These are phyloP conservation scores for Microcebus murinus DNA, from an alignment of 2,113 vertebrate species.

Conservation along the genomic window DNA sequence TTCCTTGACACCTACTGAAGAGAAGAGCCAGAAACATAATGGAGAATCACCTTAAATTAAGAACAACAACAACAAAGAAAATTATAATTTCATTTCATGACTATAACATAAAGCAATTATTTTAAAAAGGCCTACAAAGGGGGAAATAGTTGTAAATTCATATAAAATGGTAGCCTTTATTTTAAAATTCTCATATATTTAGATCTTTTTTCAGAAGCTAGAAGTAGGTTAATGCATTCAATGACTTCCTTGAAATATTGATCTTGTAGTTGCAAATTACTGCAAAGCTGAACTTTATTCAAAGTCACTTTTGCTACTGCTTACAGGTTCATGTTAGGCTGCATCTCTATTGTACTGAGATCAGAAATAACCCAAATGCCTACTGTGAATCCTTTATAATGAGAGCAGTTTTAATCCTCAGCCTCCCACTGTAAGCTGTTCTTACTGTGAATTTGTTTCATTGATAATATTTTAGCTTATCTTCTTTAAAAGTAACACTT, in stretches of 20 bases:
- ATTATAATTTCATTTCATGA: neutral
- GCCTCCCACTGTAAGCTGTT: slow-evolving; percentile 70
- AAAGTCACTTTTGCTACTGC: slow-evolving; percentile 47
- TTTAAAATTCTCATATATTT: neutral
- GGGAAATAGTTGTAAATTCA: neutral
- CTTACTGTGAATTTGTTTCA: slow-evolving; percentile 71
- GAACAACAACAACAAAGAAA: neutral
- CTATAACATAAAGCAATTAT: neutral
- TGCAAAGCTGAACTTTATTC: slow-evolving; percentile 63
- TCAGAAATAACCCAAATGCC: slow-evolving; percentile 73
- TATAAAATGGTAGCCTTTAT: neutral
- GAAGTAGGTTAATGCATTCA: neutral
- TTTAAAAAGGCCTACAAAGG: neutral
- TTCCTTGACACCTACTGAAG: neutral
- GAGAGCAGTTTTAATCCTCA: slow-evolving; percentile 79
- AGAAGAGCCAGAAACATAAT: neutral
- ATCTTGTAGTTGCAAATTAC: slow-evolving; percentile 59
- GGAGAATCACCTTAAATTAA: neutral
- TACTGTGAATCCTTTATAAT: slow-evolving; percentile 79
- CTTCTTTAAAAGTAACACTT: slow-evolving; percentile 75
- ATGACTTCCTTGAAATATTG: neutral
- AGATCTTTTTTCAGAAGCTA: neutral
- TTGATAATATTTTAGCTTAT: slow-evolving; percentile 81
- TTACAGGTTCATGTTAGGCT: neutral
- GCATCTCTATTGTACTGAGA: slow-evolving; percentile 58